Evolutionary conservation across 92 coral and sea anemone species (phyloP), one percentile per base, ranked within the genome.

Genomic region (Umimayanthus kanabou): DNA sequence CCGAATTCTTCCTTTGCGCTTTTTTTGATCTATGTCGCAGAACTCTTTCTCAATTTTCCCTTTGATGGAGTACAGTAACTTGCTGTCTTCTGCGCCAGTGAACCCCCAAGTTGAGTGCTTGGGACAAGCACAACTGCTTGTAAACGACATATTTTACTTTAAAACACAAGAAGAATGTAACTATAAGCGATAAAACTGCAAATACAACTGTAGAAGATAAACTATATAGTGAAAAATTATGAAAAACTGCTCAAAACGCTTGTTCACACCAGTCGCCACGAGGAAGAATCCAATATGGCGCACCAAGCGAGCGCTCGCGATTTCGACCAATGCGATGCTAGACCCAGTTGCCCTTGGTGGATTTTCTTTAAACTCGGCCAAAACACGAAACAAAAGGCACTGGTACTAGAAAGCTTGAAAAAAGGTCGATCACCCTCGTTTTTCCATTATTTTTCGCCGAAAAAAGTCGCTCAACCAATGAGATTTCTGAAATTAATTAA

Each of bases 201-300:
- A n/a, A n/a, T n/a, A n/a, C n/a, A n/a, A n/a, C n/a, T n/a, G n/a
- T n/a, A n/a, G n/a, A n/a, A n/a, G n/a, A n/a, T n/a, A n/a, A n/a
- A n/a, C n/a, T n/a, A n/a, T n/a, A n/a, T n/a, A n/a, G n/a, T n/a
- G n/a, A n/a, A n/a, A n/a, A n/a, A n/a, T n/a, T n/a, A n/a, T n/a
- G n/a, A n/a, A n/a, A n/a, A n/a, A n/a, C n/a, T n/a, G n/a, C n/a
- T n/a, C n/a, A n/a, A n/a, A n/a, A n/a, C n/a, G n/a, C n/a, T n/a
- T n/a, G n/a, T n/a, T n/a, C n/a, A n/a, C n/a, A n/a, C n/a, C n/a
- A n/a, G n/a, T n/a, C n/a, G n/a, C n/a, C n/a, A n/a, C n/a, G n/a
- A n/a, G n/a, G n/a, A n/a, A n/a, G n/a, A n/a, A 74, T 74, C 79
- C 79, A 74, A 74, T 33, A 74, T 74, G 77, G 77, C 77, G 77